Conservation (phyloP, 2,797 vertebrate species). For the Dromococcyx pavoninus region DNA sequence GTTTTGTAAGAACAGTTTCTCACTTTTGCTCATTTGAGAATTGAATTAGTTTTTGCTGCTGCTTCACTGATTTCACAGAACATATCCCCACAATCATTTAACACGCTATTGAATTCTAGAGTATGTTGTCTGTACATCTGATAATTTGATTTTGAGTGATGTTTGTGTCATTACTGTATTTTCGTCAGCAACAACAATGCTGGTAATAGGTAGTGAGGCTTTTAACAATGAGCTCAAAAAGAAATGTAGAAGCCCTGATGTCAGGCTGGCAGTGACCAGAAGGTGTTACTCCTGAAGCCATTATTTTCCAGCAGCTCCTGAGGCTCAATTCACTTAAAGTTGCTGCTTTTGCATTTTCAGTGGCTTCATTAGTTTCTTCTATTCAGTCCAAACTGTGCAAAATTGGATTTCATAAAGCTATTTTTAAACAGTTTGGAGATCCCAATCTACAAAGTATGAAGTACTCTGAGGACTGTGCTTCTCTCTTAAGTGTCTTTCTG, state of each 20-base stretch:
- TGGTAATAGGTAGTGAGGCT: conserved; percentile 48
- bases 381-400: conserved; percentile 27
- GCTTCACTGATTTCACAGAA: conserved; percentile 81
- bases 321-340: conserved; percentile 56
- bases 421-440: not conserved
- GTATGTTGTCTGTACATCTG: conserved; percentile 78
- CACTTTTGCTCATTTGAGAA: conserved; percentile 78
- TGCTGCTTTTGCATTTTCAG: conserved; percentile 35
- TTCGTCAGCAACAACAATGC: conserved; percentile 76
- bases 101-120: conserved; percentile 80
- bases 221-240: conserved; percentile 59
- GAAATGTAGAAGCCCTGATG: conserved; percentile 30
- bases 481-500: not conserved
- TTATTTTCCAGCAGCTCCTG: conserved; percentile 45
- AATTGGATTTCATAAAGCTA: conserved; percentile 9
- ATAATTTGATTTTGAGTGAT: conserved; percentile 88
- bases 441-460: not conserved
- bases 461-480: not conserved
- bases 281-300: conserved; percentile 44
- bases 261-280: conserved; percentile 28
- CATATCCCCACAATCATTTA: conserved; percentile 84
- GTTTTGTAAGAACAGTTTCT: conserved; percentile 73
- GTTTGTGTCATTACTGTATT: conserved; percentile 83
- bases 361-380: conserved; percentile 37
- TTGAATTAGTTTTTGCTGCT: conserved; percentile 79